Conservation (phyloP, 2,113 vertebrate species). For the human region GRCh38 chr5:52840001-52840500, state of each 20-base stretch:
- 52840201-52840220: neutral
- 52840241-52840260: neutral
- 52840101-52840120: neutral
- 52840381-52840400: constrained; percentile 48
- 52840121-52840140: neutral
- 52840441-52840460: constrained; percentile 53
- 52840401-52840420: constrained; percentile 4
- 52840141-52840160: neutral
- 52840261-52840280: neutral
- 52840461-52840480: constrained; percentile 43
- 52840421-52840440: constrained; percentile 51
- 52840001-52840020: neutral
- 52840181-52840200: neutral
- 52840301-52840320: neutral
- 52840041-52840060: neutral
- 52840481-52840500: constrained; percentile 54
- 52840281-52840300: neutral
- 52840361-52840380: constrained; percentile 2
- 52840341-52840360: neutral
- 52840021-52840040: neutral
- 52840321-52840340: neutral
- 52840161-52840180: neutral
- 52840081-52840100: neutral
- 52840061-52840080: neutral
- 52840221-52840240: neutral